These are phyloP conservation scores for Sphaerophoria taeniata DNA, from an alignment of 2,888 invertebrate genomes.

Conservation along the genomic window DNA sequence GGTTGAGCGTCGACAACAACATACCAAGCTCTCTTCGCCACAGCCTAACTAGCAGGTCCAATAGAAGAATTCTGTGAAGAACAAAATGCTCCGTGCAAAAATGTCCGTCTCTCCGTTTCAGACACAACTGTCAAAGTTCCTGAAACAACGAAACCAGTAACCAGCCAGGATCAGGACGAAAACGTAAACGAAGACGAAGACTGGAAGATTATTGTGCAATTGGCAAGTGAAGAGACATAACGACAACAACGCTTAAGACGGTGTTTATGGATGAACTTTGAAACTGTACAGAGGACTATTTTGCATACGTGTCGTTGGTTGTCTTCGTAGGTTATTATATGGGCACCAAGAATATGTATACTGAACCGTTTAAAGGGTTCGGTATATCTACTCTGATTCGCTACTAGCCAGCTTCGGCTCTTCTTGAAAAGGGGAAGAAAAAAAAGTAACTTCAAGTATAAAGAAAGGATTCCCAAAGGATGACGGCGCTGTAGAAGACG, in stretches of 20 bases:
- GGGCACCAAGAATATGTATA: background rate
- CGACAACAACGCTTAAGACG: conserved; percentile 51
- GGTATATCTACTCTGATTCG: conserved; percentile 60
- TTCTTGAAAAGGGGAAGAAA: conserved; percentile 63
- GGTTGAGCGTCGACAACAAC: conserved; percentile 2
- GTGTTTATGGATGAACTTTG: conserved; percentile 74
- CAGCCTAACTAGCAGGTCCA: background rate
- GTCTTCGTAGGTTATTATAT: conserved; percentile 21
- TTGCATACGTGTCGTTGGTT: conserved; percentile 55
- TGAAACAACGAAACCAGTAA: conserved; percentile 46
- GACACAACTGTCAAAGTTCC: conserved; percentile 71
- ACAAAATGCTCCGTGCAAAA: conserved; percentile 52
- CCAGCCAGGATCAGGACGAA: conserved; percentile 53
- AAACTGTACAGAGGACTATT: conserved; percentile 70
- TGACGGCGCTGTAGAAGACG: conserved; percentile 22
- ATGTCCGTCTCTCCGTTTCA: conserved; percentile 66
- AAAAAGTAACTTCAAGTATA: conserved; percentile 56
- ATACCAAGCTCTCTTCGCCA: conserved; percentile 10
- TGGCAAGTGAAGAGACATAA: conserved; percentile 28
- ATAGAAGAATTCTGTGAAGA: conserved; percentile 6
- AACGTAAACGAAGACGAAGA: background rate
- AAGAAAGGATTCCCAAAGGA: conserved; percentile 19
- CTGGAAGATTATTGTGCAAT: background rate
- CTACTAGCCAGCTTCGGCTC: conserved; percentile 54
- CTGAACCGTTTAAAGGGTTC: conserved; percentile 56